Evolutionary conservation across 2,888 invertebrate species (phyloP).

Genomic region (Bedellia somnulentella): DNA sequence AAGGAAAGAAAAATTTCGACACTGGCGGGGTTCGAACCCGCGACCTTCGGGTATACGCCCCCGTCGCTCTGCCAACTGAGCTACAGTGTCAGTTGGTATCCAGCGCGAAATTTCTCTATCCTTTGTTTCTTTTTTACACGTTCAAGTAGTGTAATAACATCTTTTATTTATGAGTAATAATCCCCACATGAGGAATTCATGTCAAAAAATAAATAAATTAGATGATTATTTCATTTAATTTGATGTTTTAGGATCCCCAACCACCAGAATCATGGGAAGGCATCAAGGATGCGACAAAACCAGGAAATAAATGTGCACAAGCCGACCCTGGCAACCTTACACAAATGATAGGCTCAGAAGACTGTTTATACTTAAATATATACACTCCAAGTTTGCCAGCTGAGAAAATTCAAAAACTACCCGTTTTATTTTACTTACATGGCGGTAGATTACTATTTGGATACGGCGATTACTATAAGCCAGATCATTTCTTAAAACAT

Average conservation of each 20-base stretch:
- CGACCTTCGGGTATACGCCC: too few relatives aligned
- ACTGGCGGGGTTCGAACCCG: too few relatives aligned
- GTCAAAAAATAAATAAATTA: too few relatives aligned
- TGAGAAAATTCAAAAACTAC: conserved; percentile 27
- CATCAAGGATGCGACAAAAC: conserved; percentile 32
- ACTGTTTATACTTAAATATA: conserved; percentile 70
- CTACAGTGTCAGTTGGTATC: too few relatives aligned
- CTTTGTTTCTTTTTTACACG: too few relatives aligned
- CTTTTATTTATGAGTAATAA: too few relatives aligned
- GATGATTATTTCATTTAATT: not conserved
- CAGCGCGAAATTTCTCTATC: too few relatives aligned
- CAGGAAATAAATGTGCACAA: conserved; percentile 41
- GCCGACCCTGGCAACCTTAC: conserved; percentile 31
- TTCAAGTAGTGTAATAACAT: too few relatives aligned
- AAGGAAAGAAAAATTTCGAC: too few relatives aligned
- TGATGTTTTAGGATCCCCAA: conserved; percentile 29
- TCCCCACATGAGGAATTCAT: too few relatives aligned
- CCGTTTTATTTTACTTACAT: conserved; percentile 60
- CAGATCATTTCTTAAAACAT: conserved; percentile 33
- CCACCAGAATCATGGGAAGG: conserved; percentile 28
- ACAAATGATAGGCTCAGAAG: conserved; percentile 56
- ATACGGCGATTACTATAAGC: conserved; percentile 46
- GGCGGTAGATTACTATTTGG: conserved; percentile 60
- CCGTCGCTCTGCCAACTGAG: too few relatives aligned
- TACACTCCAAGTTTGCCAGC: conserved; percentile 60